These are phyloP conservation scores for Patella caerulea DNA, from an alignment of 2,888 invertebrate genomes.

Conservation along the genomic window DNA sequence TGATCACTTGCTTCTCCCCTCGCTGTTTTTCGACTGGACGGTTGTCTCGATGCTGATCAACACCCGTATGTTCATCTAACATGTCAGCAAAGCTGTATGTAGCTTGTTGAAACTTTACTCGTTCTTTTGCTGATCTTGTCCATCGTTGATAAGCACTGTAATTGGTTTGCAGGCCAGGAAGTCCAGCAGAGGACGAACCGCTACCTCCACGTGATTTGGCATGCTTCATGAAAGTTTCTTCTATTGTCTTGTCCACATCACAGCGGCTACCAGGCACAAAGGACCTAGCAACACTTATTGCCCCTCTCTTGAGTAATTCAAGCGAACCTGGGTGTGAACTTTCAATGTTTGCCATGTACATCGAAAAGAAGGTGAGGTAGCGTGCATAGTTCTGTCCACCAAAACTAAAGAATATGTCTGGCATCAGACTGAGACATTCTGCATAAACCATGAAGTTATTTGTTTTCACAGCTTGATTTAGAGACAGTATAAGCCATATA, in stretches of 20 bases:
- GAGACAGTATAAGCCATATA: constrained; percentile 32
- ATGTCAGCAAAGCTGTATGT: constrained; percentile 29
- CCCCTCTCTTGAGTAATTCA: constrained; percentile 33
- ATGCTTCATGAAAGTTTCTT: constrained; percentile 30
- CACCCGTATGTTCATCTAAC: constrained; percentile 16
- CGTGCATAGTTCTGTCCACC: constrained; percentile 41
- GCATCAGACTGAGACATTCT: constrained; percentile 26
- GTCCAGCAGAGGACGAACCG: constrained; percentile 32
- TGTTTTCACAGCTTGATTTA: constrained; percentile 32
- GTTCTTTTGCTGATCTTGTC: constrained; percentile 29
- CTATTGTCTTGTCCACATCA: constrained; percentile 39
- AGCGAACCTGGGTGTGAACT: constrained; percentile 36
- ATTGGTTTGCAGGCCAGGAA: constrained; percentile 33
- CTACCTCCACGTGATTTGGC: not conserved
- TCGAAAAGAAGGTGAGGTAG: constrained; percentile 34
- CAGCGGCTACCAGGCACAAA: constrained; percentile 42
- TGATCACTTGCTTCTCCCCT: constrained; percentile 26
- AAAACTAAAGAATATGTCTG: constrained; percentile 40
- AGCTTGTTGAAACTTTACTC: constrained; percentile 26
- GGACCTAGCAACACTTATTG: constrained; percentile 43
- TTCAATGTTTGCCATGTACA: constrained; percentile 40
- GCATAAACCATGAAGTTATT: constrained; percentile 31
- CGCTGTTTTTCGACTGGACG: constrained; percentile 35
- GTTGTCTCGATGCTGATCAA: constrained; percentile 31
- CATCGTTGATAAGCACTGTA: constrained; percentile 38